Evolutionary conservation across 2,113 vertebrate species (phyloP), one percentile per base, ranked within the genome.

Genomic region (Lophura nycthemera): DNA sequence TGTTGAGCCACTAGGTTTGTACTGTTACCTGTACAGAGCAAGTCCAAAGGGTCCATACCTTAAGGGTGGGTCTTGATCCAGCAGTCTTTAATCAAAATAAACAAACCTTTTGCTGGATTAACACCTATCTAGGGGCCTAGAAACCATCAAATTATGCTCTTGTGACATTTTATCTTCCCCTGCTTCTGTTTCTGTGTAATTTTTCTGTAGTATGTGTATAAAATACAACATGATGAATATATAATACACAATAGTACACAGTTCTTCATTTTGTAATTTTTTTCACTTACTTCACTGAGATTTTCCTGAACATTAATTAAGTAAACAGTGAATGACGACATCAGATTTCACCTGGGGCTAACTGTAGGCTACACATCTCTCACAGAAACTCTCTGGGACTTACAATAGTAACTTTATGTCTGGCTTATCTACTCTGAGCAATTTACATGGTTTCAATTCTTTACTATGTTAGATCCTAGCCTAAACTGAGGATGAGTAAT

Each of bases 1-100:
- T 81, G 47, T 8, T n/a, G 32, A 89, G 64, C 13, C 10, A 16
- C 57, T 4, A 36, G 19, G 43, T 74, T 87, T 83, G 42, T 45
- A 25, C 32, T 50, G 1, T 10, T 19, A 54, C 5, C 20, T 1
- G 0, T 24, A 54, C 10, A 20, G 43, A 75, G 18, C 56, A 71
- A 74, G 18, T 77, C 38, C 42, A 54, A 54, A 54, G 52, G 8
- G 52, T 29, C 52, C 27, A 17, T 54, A 54, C 52, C 9, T 30
- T 64, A 77, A 56, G 29, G 45, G 24, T 38, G 27, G 38, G 21
- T 52, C 27, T 93, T 61, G 42, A 50, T 91, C 47, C 57, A 90
- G 25, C 32, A 93, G 65, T 24, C 11, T 92, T 83, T 52, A 43
- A 83, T 47, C 69, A 83, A 90, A 93, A 50, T 54, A 61, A 63